Evolutionary conservation across 2,888 invertebrate species (phyloP).

Genomic region (Hermaeophaga mercurialis): DNA sequence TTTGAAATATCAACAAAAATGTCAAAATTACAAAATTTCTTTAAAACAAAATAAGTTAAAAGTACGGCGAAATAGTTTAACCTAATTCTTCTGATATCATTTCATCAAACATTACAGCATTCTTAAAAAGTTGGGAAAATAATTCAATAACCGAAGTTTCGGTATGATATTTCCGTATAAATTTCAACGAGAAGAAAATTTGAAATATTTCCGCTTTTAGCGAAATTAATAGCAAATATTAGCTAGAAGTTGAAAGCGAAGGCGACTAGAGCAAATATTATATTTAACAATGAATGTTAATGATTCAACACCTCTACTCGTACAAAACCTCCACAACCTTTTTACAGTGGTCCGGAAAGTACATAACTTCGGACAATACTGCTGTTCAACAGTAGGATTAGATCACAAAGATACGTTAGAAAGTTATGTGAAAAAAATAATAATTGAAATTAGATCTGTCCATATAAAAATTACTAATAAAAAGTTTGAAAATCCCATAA

Average conservation of each 20-base stretch:
- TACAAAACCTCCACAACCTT: slow-evolving; percentile 48
- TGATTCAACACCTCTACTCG: slow-evolving; percentile 41
- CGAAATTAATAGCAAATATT: slow-evolving; percentile 53
- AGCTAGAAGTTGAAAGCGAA: slow-evolving; percentile 49
- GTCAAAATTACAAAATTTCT: too few relatives aligned
- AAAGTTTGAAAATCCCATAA: too few relatives aligned
- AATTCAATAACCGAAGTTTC: slow-evolving; percentile 8
- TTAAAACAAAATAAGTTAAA: too few relatives aligned
- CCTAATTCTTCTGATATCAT: too few relatives aligned
- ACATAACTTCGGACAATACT: background rate
- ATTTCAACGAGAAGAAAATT: slow-evolving; percentile 41
- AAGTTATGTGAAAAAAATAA: too few relatives aligned
- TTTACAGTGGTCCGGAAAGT: slow-evolving; percentile 28
- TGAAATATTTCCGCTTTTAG: slow-evolving; percentile 47
- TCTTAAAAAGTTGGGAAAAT: background rate
- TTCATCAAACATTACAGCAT: too few relatives aligned
- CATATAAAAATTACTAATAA: too few relatives aligned
- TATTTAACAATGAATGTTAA: slow-evolving; percentile 54
- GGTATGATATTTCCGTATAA: slow-evolving; percentile 28
- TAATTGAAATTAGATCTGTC: too few relatives aligned
- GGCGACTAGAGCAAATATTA: slow-evolving; percentile 49
- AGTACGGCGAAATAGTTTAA: too few relatives aligned
- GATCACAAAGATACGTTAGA: too few relatives aligned
- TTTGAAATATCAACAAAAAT: too few relatives aligned
- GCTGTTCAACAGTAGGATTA: too few relatives aligned